Evolutionary conservation across 1,140 invertebrate species (phyloP).

Genomic region (Samia ricini): DNA sequence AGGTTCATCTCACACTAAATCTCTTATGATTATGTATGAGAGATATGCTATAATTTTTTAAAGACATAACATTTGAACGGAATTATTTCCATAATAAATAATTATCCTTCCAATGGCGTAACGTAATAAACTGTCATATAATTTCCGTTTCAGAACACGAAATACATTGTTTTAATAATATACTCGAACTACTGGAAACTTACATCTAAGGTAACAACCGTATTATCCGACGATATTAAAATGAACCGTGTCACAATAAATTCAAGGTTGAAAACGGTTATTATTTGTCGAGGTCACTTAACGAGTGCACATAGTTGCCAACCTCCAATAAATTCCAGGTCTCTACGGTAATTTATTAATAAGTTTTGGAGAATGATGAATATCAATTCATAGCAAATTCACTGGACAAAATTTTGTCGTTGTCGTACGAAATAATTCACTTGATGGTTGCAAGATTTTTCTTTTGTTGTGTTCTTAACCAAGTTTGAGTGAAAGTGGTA

Average conservation of each 20-base stretch:
- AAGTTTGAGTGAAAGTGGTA: no score
- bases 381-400: not conserved
- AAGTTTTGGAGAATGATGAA: not conserved
- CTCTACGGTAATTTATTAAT: not conserved
- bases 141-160: slow-evolving; percentile 44
- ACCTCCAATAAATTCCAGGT: not conserved
- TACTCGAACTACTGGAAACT: slow-evolving; percentile 49
- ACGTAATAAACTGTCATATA: not conserved
- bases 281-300: slow-evolving; percentile 29
- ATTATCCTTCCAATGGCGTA: not conserved
- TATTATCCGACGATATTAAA: slow-evolving; percentile 8
- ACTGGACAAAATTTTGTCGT: not conserved
- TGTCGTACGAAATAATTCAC: not conserved
- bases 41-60: no score
- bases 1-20: no score
- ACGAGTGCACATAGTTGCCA: slow-evolving; percentile 10
- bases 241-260: slow-evolving; percentile 9
- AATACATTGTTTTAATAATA: slow-evolving; percentile 56
- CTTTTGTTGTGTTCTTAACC: no score
- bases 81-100: no score
- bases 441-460: no score
- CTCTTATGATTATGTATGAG: no score
- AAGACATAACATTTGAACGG: no score
- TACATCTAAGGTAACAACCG: slow-evolving; percentile 39
- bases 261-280: slow-evolving; percentile 41